Evolutionary conservation across 2,113 vertebrate species (phyloP).

Genomic region (Atrichornis clamosus): DNA sequence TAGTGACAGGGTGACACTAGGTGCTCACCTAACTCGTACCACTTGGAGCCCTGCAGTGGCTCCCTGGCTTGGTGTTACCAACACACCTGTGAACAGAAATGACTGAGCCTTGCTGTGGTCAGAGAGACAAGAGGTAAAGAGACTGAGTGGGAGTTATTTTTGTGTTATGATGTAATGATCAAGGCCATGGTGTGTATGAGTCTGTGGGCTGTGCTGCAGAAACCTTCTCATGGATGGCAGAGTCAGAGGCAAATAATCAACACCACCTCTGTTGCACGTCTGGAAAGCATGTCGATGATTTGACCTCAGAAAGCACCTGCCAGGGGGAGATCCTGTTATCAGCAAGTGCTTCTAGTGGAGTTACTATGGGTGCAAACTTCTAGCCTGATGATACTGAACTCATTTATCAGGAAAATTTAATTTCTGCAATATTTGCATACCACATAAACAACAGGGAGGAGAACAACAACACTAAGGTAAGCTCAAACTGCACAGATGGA

Average conservation of each 20-base stretch:
- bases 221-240: neutral
- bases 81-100: accelerated
- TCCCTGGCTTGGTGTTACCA: neutral
- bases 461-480: neutral
- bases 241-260: neutral
- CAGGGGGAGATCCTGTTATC: neutral
- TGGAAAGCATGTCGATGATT: neutral
- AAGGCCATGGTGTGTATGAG: neutral
- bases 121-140: neutral
- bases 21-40: neutral
- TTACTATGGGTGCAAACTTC: neutral
- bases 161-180: accelerated
- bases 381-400: neutral
- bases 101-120: neutral
- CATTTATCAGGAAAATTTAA: neutral
- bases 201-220: neutral
- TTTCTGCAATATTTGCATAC: neutral
- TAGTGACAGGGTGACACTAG: neutral
- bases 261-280: neutral
- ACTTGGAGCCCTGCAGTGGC: neutral
- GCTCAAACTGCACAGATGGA: neutral
- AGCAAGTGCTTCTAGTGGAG: neutral
- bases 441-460: neutral
- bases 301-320: neutral
- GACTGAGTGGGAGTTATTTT: neutral